Evolutionary conservation across 2,888 invertebrate species (phyloP).

Genomic region (Callinectes sapidus): DNA sequence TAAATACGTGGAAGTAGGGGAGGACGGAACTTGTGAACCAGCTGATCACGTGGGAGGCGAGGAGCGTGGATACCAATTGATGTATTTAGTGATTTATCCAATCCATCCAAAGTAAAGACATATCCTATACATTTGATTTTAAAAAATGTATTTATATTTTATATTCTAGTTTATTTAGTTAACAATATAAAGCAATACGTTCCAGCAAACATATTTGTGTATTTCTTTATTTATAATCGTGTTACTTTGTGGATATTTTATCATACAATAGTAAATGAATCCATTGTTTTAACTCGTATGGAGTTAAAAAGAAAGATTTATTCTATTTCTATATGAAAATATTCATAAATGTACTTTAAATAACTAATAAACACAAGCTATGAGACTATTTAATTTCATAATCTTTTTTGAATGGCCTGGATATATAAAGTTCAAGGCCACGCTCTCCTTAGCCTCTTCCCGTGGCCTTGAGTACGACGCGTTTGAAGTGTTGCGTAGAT

Average conservation of each 20-base stretch:
- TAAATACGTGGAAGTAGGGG: neutral
- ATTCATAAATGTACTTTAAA: neutral
- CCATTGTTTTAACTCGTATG: neutral
- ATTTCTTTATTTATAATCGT: neutral
- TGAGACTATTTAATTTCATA: neutral
- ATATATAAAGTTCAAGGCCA: neutral
- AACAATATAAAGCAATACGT: neutral
- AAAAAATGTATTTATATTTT: neutral
- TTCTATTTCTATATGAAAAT: neutral
- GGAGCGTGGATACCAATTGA: neutral
- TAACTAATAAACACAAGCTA: neutral
- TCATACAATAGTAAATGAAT: neutral
- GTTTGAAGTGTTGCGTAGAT: neutral
- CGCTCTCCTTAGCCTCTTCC: neutral
- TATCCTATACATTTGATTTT: neutral
- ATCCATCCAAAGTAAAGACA: neutral
- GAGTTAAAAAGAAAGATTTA: neutral
- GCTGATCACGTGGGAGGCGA: neutral
- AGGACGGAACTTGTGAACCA: neutral
- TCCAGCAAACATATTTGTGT: neutral
- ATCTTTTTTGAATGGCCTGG: neutral
- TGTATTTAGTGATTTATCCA: neutral
- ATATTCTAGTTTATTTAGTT: neutral
- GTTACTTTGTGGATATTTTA: neutral
- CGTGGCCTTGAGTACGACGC: neutral